Percentiles rank a stretch among this genome's conserved stretches.
Conservation (phyloP, 2,113 vertebrate genomes). For the Castor canadensis region DNA sequence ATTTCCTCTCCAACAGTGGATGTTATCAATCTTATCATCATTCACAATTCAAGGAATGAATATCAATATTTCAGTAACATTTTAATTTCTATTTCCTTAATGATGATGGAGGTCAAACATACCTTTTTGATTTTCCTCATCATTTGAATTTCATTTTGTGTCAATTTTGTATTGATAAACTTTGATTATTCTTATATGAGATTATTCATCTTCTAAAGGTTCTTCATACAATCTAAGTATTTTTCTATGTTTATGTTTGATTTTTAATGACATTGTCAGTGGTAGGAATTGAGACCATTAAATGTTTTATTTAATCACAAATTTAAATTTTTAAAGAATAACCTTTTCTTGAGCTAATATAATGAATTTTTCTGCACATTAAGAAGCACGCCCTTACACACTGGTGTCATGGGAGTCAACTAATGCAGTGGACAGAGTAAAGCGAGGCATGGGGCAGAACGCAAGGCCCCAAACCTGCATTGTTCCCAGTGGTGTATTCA, state of each 20-base stretch:
- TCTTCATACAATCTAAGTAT: neutral
- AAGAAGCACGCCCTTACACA: neutral
- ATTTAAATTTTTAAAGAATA: neutral
- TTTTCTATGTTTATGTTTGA: neutral
- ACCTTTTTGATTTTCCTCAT: neutral
- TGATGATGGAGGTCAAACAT: neutral
- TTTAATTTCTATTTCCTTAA: neutral
- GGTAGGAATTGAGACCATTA: neutral
- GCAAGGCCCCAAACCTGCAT: rapidly evolving
- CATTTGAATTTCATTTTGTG: neutral
- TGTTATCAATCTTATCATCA: neutral
- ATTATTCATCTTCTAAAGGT: neutral
- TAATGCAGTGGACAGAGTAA: rapidly evolving
- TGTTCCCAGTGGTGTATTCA: rapidly evolving
- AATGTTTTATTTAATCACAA: neutral
- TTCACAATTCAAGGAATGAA: neutral
- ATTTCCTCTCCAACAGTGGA: neutral
- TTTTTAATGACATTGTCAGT: neutral
- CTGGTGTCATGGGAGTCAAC: rapidly evolving
- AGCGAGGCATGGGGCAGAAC: neutral
- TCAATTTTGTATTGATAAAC: neutral
- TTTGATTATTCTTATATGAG: neutral
- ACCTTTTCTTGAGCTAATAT: neutral
- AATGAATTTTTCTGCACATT: neutral
- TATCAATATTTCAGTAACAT: neutral